phyloP scores from a whole-genome alignment of 2,888 invertebrate species.

The Alentia gelatinosa region DNA sequence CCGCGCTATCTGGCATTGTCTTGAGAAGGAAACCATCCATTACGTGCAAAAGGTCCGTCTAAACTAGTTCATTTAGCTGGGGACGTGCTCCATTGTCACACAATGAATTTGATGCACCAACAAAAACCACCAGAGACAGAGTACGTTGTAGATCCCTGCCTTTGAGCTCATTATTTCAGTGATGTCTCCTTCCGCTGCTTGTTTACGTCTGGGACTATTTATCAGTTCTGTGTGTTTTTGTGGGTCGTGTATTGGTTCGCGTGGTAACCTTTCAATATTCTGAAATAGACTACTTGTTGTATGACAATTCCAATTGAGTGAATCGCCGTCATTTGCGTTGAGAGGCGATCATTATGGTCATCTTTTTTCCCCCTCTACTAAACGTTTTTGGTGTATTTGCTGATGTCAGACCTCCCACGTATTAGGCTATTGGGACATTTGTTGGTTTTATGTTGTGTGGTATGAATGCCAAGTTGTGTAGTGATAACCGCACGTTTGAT shows the following conservation, averaged over 20 bases:
- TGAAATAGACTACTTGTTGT: background rate
- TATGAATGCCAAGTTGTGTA: too few relatives aligned
- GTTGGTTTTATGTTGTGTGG: too few relatives aligned
- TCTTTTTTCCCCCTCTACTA: too few relatives aligned
- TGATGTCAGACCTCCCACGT: too few relatives aligned
- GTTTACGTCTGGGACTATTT: background rate
- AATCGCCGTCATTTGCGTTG: too few relatives aligned
- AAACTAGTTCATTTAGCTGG: slow-evolving; percentile 18
- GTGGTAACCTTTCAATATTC: background rate
- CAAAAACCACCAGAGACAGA: background rate
- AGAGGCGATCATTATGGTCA: too few relatives aligned
- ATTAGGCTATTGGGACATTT: too few relatives aligned
- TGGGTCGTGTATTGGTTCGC: background rate
- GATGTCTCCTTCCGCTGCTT: background rate
- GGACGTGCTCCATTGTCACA: background rate
- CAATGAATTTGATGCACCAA: background rate
- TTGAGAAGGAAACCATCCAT: background rate
- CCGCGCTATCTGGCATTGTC: slow-evolving; percentile 6
- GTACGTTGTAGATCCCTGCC: background rate
- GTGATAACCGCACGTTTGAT: too few relatives aligned
- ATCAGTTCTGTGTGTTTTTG: background rate
- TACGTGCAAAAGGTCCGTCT: background rate
- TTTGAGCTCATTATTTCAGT: background rate
- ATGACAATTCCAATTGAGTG: too few relatives aligned
- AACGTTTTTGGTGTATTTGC: too few relatives aligned